These are phyloP conservation scores for Herminia tarsipennalis DNA, from an alignment of 2,888 invertebrate genomes.

Conservation along the genomic window DNA sequence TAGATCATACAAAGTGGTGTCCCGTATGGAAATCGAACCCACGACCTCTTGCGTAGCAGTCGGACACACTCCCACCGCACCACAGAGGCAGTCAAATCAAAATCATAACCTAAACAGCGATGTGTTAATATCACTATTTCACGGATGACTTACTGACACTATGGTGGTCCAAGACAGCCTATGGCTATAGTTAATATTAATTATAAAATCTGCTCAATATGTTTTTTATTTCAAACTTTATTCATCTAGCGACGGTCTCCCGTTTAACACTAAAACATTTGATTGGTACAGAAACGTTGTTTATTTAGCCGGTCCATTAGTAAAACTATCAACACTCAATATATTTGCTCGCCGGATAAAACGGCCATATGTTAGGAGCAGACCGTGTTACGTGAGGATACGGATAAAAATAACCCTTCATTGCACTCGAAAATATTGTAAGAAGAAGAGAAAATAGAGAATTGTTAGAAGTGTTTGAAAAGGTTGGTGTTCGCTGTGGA, in stretches of 20 bases:
- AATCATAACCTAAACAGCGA: no score
- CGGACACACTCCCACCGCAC: no score
- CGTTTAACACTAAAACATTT: background rate
- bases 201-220: background rate
- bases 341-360: constrained; percentile 24
- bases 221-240: background rate
- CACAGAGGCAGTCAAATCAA: no score
- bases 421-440: constrained; percentile 3
- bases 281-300: constrained; percentile 15
- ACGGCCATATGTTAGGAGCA: constrained; percentile 8
- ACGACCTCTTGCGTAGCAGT: no score
- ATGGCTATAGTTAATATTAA: no score
- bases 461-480: no score
- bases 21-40: no score
- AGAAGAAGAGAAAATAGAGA: background rate
- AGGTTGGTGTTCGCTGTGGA: no score
- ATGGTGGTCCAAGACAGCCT: no score
- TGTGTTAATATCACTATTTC: no score
- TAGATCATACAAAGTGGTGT: no score
- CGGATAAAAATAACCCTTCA: constrained; percentile 25
- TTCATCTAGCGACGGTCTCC: background rate
- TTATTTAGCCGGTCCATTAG: constrained; percentile 30
- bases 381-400: constrained; percentile 8
- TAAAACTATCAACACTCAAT: constrained; percentile 33
- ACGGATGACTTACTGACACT: no score